These are phyloP conservation scores for Rousettus madagascariensis DNA, from an alignment of 2,797 vertebrate genomes.

Conservation along the genomic window DNA sequence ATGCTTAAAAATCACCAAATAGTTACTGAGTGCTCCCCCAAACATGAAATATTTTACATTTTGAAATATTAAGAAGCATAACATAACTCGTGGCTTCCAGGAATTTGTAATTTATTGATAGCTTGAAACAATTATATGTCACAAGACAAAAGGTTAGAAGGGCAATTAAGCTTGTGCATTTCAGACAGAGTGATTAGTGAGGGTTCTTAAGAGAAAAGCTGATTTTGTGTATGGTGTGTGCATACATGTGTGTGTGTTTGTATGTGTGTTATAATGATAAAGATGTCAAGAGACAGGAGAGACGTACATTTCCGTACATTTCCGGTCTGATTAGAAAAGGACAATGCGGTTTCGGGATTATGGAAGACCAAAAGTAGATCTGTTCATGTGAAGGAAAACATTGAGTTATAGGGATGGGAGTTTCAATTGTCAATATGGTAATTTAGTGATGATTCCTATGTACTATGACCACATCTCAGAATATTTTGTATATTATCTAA, in stretches of 20 bases:
- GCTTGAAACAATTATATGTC: background rate
- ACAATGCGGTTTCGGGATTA: background rate
- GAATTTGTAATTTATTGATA: constrained; percentile 14
- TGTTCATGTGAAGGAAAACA: background rate
- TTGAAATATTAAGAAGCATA: background rate
- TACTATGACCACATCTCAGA: background rate
- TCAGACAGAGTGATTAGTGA: background rate
- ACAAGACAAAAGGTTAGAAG: background rate
- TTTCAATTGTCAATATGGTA: background rate
- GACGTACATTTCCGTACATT: background rate
- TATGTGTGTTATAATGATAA: background rate
- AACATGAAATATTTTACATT: background rate
- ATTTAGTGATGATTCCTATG: background rate
- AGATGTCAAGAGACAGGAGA: background rate
- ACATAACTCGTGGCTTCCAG: background rate
- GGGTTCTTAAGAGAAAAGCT: background rate
- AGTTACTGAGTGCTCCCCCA: background rate
- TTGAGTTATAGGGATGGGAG: background rate
- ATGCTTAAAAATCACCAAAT: background rate
- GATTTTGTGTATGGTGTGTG: background rate
- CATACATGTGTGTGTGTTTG: background rate
- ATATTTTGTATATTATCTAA: constrained; percentile 26
- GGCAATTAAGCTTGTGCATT: background rate
- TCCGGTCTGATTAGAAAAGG: background rate
- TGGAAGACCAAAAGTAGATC: background rate